Percentiles rank a stretch among this genome's conserved stretches.
Conservation (phyloP, 2,888 invertebrate genomes). For the Drosophila kuntzei region DNA sequence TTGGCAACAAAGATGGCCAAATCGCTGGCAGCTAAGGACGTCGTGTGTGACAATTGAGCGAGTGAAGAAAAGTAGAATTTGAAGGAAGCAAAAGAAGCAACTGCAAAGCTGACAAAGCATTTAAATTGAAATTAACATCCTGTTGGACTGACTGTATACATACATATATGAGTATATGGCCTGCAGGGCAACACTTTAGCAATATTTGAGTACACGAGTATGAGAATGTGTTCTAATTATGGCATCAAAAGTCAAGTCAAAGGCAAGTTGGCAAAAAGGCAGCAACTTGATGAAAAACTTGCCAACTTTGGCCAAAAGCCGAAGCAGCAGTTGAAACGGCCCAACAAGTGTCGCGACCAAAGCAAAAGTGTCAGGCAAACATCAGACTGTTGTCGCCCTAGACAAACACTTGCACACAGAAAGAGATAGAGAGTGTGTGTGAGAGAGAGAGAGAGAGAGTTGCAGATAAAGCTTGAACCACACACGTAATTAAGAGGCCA, state of each 20-base stretch:
- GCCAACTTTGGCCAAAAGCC: conserved; percentile 42
- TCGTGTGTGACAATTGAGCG: conserved; percentile 59
- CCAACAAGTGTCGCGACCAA: conserved; percentile 70
- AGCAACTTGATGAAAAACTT: conserved; percentile 56
- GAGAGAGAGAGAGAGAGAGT: conserved; percentile 12
- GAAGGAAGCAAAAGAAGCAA: conserved; percentile 24
- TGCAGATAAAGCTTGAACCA: conserved; percentile 47
- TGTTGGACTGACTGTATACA: conserved; percentile 42
- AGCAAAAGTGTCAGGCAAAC: conserved; percentile 79
- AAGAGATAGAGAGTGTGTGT: conserved; percentile 16
- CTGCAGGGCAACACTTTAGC: conserved; percentile 54
- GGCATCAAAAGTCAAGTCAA: conserved; percentile 50
- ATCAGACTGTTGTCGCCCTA: conserved; percentile 59
- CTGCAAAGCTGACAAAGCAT: conserved; percentile 58
- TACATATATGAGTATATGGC: conserved; percentile 27
- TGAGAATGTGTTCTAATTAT: conserved; percentile 66
- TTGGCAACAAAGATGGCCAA: conserved; percentile 43
- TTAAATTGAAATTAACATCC: conserved; percentile 80
- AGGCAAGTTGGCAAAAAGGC: conserved; percentile 24
- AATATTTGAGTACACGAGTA: conserved; percentile 25
- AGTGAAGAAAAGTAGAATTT: conserved; percentile 8
- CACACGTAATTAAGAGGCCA: conserved; percentile 84
- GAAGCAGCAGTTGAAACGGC: conserved; percentile 5
- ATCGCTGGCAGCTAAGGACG: conserved; percentile 64
- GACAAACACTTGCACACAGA: conserved; percentile 52